phyloP scores from a whole-genome alignment of 1,140 invertebrate species.

The Dreissena rostriformis region DNA sequence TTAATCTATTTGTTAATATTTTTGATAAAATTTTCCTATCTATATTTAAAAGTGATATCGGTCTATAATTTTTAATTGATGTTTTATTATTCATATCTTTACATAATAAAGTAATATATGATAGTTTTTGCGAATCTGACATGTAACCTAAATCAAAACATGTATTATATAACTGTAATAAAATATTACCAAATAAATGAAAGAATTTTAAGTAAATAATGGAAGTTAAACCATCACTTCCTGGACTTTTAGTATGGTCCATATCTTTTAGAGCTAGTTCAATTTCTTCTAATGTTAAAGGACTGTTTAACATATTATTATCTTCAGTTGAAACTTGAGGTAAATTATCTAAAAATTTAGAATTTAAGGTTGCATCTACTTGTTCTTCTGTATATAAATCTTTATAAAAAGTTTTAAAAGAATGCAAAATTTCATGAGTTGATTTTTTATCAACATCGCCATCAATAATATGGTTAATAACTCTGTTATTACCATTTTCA shows the following conservation, averaged over 20 bases:
- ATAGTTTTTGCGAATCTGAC: constrained; percentile 46
- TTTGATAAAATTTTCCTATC: constrained; percentile 64
- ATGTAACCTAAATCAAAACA: constrained; percentile 54
- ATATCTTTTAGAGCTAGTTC: constrained; percentile 36
- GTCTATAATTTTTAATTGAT: constrained; percentile 59
- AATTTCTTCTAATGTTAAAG: constrained; percentile 47
- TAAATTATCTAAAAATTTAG: constrained; percentile 54
- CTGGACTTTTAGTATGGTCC: constrained; percentile 60
- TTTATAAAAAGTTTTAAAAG: too few relatives aligned
- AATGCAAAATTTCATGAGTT: too few relatives aligned
- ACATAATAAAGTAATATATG: constrained; percentile 59
- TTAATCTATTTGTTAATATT: constrained; percentile 48
- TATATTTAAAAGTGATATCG: constrained; percentile 64
- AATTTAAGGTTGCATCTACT: too few relatives aligned
- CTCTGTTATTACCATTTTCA: too few relatives aligned
- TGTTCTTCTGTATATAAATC: too few relatives aligned
- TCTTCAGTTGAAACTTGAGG: constrained; percentile 34
- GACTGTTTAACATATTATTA: constrained; percentile 31
- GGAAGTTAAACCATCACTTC: constrained; percentile 59
- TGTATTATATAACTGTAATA: constrained; percentile 45
- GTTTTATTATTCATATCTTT: constrained; percentile 52
- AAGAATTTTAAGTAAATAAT: constrained; percentile 62
- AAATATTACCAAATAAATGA: constrained; percentile 50
- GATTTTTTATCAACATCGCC: too few relatives aligned
- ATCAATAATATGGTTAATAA: too few relatives aligned